phyloP scores from a whole-genome alignment of 1,140 invertebrate genomes.

The Brachionus angularis region DNA sequence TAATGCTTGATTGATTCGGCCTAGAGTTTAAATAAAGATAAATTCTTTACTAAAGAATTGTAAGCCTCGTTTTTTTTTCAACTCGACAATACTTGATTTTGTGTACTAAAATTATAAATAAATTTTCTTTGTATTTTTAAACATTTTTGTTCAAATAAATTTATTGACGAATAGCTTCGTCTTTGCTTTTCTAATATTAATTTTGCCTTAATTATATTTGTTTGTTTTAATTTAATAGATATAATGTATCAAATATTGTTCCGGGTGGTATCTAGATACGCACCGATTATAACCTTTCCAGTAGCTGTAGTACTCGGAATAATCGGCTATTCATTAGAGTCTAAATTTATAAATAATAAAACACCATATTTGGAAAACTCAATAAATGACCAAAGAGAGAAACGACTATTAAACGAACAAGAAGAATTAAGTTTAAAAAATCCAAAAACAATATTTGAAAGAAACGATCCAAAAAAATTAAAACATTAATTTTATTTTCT shows the following conservation, averaged over 20 bases:
- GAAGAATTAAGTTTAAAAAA: neutral
- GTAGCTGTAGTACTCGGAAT: constrained; percentile 40
- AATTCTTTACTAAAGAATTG: too few species aligned
- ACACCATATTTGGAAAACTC: constrained; percentile 6
- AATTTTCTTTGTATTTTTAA: neutral
- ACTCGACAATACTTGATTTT: neutral
- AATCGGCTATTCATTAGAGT: constrained; percentile 41
- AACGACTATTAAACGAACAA: constrained; percentile 1
- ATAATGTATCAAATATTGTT: constrained; percentile 33
- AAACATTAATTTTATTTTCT: constrained; percentile 21
- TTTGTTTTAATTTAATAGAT: neutral
- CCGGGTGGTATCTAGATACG: constrained; percentile 30
- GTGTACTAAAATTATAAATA: neutral
- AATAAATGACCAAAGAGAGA: constrained; percentile 17
- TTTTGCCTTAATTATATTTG: neutral
- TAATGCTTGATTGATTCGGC: too few species aligned
- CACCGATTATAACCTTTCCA: constrained; percentile 38
- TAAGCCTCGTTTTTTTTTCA: neutral
- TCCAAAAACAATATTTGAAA: constrained; percentile 40
- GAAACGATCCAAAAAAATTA: constrained; percentile 22
- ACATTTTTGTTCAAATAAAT: neutral
- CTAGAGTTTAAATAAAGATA: too few species aligned
- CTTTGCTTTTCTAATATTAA: too few species aligned
- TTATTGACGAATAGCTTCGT: neutral
- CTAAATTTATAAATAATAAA: neutral